Evolutionary conservation across 2,888 invertebrate genomes (phyloP).

Genomic region (Thalpophila matura): DNA sequence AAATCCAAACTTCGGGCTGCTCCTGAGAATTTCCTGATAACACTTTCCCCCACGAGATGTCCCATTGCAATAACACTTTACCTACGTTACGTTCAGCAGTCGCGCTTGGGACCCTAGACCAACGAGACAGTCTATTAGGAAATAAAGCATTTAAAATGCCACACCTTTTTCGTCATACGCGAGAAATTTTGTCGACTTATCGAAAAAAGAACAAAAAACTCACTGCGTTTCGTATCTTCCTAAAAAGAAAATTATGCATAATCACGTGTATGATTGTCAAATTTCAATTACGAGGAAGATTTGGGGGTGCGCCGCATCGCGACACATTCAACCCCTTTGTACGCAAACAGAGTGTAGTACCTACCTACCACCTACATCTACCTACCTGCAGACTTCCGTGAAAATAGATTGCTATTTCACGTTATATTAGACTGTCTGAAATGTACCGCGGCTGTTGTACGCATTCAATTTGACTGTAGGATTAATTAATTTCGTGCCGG

Average conservation of each 20-base stretch:
- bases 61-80: too few species aligned
- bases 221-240: neutral
- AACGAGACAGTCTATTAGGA: too few species aligned
- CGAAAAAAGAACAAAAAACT: neutral
- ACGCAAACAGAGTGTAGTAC: slow-evolving; percentile 26
- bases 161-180: neutral
- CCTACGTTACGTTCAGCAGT: too few species aligned
- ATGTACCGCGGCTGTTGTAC: neutral
- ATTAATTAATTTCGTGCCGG: neutral
- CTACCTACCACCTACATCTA: neutral
- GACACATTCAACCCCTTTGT: slow-evolving; percentile 20
- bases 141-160: too few species aligned
- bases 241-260: slow-evolving; percentile 2
- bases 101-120: too few species aligned
- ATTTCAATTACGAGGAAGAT: slow-evolving; percentile 23
- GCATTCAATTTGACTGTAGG: slow-evolving; percentile 6
- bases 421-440: neutral
- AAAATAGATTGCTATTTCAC: slow-evolving; percentile 40
- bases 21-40: too few species aligned
- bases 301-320: slow-evolving; percentile 33
- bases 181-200: neutral
- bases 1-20: too few species aligned
- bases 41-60: too few species aligned
- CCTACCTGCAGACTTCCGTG: slow-evolving; percentile 11
- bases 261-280: slow-evolving; percentile 6